Base-by-base conservation (phyloP, 2,797 vertebrate species). In the Brachymystax lenok region DNA sequence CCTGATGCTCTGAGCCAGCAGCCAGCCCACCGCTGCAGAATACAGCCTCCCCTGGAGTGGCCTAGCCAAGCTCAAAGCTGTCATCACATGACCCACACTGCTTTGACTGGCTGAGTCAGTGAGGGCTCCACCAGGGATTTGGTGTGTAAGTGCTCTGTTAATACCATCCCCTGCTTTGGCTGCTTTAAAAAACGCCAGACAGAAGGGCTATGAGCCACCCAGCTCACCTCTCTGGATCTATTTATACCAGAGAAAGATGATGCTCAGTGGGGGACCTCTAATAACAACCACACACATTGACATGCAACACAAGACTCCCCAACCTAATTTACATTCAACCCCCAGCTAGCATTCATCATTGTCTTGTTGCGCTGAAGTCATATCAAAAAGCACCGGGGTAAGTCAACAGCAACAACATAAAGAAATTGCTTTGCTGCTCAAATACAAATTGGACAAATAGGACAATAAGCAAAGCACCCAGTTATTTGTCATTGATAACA, bases 381-480 rank as follows among this genome's bases (percentile, higher is more conserved):
- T 75, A 82, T 87, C 74, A 84, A 82, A 83, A 88, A 83, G 80
- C 83, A 83, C 59, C 69, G 14, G 59, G 12, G 80, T 75, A 59
- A 86, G 79, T 84, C 78, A 80, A 82, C 79, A 83, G 76, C 66
- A 80, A 79, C 81, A 85, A 84, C 71, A 24, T 24, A 78, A 81
- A 84, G 78, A 79, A 83, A 83, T 82, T 83, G 79, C 84, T 84
- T 86, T 83, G 56, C 61, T 72, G 69, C 74, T 73, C 75, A 81
- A 85, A 82, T 82, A 79, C 79, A 76, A 78, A 85, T 82, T 69
- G 64, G 75, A 84, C 80, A 84, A 88, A 86, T 76, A 77, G 74
- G 80, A 78, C 75, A 74, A 68, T 75, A 76, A 74, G 46, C 27
- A 67, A 64, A 80, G 72, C 76, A n/a, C 61, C 63, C 12, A 79